Percentiles rank a stretch among this genome's conserved stretches.
phyloP scores from a whole-genome alignment of 2,797 vertebrate species.

The Lutjanus argentimaculatus region DNA sequence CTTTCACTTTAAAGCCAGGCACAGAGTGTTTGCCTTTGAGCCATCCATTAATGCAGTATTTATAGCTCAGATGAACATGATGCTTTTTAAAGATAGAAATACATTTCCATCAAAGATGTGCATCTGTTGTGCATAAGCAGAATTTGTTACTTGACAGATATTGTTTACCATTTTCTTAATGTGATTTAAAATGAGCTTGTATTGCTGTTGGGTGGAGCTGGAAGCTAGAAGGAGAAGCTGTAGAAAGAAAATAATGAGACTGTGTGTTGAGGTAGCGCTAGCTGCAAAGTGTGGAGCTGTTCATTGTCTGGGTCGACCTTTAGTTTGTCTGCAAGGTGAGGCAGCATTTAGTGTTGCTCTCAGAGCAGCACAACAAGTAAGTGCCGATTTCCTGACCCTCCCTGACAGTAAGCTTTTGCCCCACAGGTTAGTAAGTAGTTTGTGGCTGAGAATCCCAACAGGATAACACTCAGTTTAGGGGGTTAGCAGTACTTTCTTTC shows the following conservation, averaged over 20 bases:
- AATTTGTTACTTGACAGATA: conserved; percentile 42
- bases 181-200: conserved; percentile 44
- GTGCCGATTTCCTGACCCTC: conserved; percentile 76
- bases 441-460: conserved; percentile 58
- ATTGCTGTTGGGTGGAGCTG: conserved; percentile 23
- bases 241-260: background rate
- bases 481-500: conserved; percentile 80
- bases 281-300: conserved; percentile 29
- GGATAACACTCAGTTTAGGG: conserved; percentile 62
- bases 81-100: conserved; percentile 58
- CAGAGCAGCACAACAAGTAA: conserved; percentile 79
- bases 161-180: conserved; percentile 39
- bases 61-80: conserved; percentile 52
- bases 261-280: conserved; percentile 9
- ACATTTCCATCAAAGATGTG: conserved; percentile 41
- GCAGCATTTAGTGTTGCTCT: conserved; percentile 70
- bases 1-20: conserved; percentile 58
- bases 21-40: conserved; percentile 54
- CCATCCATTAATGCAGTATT: conserved; percentile 62
- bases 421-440: conserved; percentile 68
- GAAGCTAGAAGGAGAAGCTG: conserved; percentile 4
- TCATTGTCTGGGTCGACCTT: conserved; percentile 69
- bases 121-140: conserved; percentile 26
- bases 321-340: conserved; percentile 76
- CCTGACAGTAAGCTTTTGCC: conserved; percentile 57